Conservation (phyloP, 2,113 vertebrate genomes). For the Cynoglossus semilaevis region DNA sequence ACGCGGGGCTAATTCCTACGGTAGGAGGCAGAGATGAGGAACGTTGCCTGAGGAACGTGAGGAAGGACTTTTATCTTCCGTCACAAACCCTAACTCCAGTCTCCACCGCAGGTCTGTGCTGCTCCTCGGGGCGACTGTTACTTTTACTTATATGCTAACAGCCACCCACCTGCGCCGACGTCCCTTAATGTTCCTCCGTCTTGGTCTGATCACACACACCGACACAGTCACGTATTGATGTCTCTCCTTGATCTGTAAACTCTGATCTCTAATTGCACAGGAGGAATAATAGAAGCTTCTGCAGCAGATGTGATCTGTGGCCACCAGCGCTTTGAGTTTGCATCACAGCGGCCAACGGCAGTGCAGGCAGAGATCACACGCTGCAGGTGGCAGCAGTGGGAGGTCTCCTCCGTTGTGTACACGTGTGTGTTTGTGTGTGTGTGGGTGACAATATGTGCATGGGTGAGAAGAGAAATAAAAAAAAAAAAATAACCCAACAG, state of each 20-base stretch:
- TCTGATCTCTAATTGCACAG: constrained; percentile 64
- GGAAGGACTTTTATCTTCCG: too few species aligned
- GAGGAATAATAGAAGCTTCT: constrained; percentile 34
- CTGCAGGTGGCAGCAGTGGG: constrained; percentile 53
- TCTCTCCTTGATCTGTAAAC: constrained; percentile 42
- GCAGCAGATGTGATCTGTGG: constrained; percentile 63
- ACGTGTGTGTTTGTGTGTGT: constrained; percentile 28
- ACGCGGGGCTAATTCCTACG: too few species aligned
- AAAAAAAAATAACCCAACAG: constrained; percentile 41
- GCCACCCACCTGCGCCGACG: background rate
- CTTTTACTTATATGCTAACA: background rate
- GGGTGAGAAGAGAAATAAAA: constrained; percentile 19
- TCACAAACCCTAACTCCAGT: too few species aligned
- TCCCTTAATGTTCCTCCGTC: background rate
- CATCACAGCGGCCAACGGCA: constrained; percentile 35
- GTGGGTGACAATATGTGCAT: background rate
- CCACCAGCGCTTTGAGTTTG: constrained; percentile 56
- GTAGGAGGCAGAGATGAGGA: too few species aligned
- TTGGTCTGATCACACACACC: constrained; percentile 29
- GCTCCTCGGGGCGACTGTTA: background rate
- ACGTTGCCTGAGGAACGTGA: too few species aligned
- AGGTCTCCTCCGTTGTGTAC: constrained; percentile 21
- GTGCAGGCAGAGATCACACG: constrained; percentile 29
- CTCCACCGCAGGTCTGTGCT: too few species aligned
- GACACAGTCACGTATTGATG: constrained; percentile 8